Evolutionary conservation across 2,113 vertebrate genomes (phyloP).

Genomic region (Lota lota): DNA sequence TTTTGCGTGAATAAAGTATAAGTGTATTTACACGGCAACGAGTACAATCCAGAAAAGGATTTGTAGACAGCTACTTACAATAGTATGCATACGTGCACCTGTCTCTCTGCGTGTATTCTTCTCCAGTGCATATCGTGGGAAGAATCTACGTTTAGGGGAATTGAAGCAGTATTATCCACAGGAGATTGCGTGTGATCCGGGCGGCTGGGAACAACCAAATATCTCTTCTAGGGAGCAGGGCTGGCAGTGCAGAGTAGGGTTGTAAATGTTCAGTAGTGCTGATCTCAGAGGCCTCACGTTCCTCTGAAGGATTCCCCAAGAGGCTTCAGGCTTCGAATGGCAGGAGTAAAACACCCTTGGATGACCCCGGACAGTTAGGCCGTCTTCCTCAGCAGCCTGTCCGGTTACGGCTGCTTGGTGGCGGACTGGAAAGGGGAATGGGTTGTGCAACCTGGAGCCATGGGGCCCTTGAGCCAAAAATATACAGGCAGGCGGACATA

Average conservation of each 20-base stretch:
- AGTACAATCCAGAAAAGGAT: conserved; percentile 28
- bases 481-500: conserved; percentile 47
- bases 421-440: conserved; percentile 53
- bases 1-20: conserved; percentile 15
- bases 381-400: conserved; percentile 47
- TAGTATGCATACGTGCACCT: too few species aligned
- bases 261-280: too few species aligned
- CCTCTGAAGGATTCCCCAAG: too few species aligned
- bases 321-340: conserved; percentile 52
- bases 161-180: conserved; percentile 48
- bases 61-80: conserved; percentile 13
- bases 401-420: conserved; percentile 54
- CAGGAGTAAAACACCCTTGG: conserved; percentile 39
- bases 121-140: conserved; percentile 9
- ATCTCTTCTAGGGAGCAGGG: too few species aligned
- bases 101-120: conserved; percentile 1
- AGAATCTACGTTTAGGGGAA: conserved; percentile 16
- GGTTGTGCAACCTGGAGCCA: conserved; percentile 29
- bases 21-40: conserved; percentile 17
- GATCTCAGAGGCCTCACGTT: too few species aligned
- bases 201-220: background rate
- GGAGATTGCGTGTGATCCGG: conserved; percentile 51
- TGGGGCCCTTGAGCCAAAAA: background rate
- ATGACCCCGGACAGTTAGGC: conserved; percentile 53
- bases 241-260: too few species aligned